phyloP scores from a whole-genome alignment of 2,888 invertebrate species.

The Polyploca ridens region DNA sequence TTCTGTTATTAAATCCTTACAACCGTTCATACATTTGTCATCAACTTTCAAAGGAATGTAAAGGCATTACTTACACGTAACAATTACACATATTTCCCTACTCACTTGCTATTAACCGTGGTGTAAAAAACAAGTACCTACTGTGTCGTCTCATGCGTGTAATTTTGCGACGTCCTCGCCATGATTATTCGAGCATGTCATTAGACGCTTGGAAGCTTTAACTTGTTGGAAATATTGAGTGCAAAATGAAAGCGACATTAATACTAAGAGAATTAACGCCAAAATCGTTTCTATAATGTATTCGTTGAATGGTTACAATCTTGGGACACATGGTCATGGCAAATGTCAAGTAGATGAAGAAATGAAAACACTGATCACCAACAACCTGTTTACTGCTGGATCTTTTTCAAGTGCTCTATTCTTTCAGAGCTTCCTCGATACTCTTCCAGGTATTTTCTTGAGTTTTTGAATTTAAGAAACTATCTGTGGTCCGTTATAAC shows the following conservation, averaged over 20 bases:
- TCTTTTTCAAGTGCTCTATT: too few relatives aligned
- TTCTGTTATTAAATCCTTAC: slow-evolving; percentile 51
- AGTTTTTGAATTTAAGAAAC: too few relatives aligned
- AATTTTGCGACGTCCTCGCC: slow-evolving; percentile 51
- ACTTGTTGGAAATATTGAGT: slow-evolving; percentile 35
- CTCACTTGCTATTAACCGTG: slow-evolving; percentile 50
- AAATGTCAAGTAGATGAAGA: slow-evolving; percentile 4
- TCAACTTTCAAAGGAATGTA: slow-evolving; percentile 61
- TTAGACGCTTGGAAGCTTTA: slow-evolving; percentile 49
- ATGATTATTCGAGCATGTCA: slow-evolving; percentile 61
- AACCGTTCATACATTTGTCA: slow-evolving; percentile 53
- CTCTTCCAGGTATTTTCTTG: too few relatives aligned
- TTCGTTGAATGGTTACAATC: slow-evolving; percentile 32
- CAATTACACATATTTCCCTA: slow-evolving; percentile 63
- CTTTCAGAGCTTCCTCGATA: too few relatives aligned
- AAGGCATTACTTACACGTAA: slow-evolving; percentile 50
- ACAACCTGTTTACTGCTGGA: too few relatives aligned
- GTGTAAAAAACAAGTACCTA: slow-evolving; percentile 58
- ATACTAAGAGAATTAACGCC: slow-evolving; percentile 41
- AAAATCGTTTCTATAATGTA: slow-evolving; percentile 45
- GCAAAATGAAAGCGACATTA: slow-evolving; percentile 51
- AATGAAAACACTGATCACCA: neutral
- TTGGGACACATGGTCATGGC: slow-evolving; percentile 26
- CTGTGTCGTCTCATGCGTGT: slow-evolving; percentile 54
- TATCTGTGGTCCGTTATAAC: too few relatives aligned